These are phyloP conservation scores for Axinella damicornis DNA, from an alignment of 37 sponge, comb jelly and placozoan species.

Conservation along the genomic window DNA sequence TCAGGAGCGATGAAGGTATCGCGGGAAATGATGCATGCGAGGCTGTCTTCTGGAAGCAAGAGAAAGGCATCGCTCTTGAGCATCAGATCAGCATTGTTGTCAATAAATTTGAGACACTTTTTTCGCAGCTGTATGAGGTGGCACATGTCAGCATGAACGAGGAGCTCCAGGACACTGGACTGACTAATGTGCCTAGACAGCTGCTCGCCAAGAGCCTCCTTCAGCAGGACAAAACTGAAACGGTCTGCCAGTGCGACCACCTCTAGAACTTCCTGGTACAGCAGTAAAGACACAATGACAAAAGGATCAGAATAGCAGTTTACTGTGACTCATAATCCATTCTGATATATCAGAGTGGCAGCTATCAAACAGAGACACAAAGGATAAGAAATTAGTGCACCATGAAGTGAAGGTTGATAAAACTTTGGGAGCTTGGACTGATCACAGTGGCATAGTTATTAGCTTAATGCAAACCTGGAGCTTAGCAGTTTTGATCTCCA, in stretches of 20 bases:
- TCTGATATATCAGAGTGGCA: too few relatives aligned
- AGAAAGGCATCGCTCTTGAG: conserved; percentile 9
- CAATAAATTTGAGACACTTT: conserved; percentile 45
- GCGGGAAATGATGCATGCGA: conserved; percentile 15
- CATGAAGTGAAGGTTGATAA: neutral
- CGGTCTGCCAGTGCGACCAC: conserved; percentile 68
- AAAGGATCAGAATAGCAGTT: too few relatives aligned
- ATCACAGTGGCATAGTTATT: too few relatives aligned
- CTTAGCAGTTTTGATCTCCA: neutral
- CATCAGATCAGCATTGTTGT: conserved; percentile 29
- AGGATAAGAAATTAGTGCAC: too few relatives aligned
- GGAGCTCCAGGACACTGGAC: conserved; percentile 25
- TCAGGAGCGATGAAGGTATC: conserved; percentile 33
- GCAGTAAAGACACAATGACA: neutral
- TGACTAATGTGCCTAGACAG: conserved; percentile 39
- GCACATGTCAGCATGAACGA: conserved; percentile 31
- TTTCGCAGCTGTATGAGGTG: conserved; percentile 7
- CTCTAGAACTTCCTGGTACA: conserved; percentile 38
- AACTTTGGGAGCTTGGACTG: neutral
- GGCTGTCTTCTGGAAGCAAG: conserved; percentile 12
- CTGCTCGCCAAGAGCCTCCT: conserved; percentile 44
- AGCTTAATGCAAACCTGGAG: conserved; percentile 42
- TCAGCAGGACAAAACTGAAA: conserved; percentile 39
- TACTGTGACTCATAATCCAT: too few relatives aligned
- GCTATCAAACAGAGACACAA: too few relatives aligned